Base-by-base conservation (phyloP, 2,888 invertebrate genomes). In the Sisyra terminalis region DNA sequence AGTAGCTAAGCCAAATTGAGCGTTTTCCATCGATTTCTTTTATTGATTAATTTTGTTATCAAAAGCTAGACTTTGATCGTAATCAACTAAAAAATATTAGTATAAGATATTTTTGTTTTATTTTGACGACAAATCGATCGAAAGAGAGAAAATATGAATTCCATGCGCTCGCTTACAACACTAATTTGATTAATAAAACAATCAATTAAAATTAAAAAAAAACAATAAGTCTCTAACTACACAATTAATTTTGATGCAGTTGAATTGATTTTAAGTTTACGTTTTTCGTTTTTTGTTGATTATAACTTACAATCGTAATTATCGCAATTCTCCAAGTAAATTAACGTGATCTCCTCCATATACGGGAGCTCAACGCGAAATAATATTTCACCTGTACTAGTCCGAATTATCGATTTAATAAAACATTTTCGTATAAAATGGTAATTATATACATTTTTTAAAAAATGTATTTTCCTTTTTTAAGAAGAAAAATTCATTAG, bases 291-390 rank as follows among this genome's bases (percentile, higher is more conserved):
- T 74, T 75, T 74, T 74, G 74, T 70, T 24, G 24, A 24, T 24
- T 24, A 5, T 3, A 24, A 24, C 65, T 62, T 59, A 57, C 64
- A 62, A 58, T 66, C 69, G 59, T 56, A 57, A 63, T 64, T 64
- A 58, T 63, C 64, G 70, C 75, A 77, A 80, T 84, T 83, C 79
- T 85, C 85, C 81, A 85, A 80, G 82, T 84, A 85, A 73, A 85
- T 84, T 75, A 85, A 80, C 69, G 85, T 85, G 71, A 85, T 83
- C 78, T 85, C 84, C 78, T 85, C 84, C 84, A 84, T 83, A 78
- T 84, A 80, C 70, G 84, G 84, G 73, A 85, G 81, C 78, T 84
- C 83, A 78, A 85, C 84, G 73, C 84, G 83, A 75, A 82, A 85
- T 79, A 85, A 83, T 78, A 85, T 85, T 78, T 85, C 84, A 72